phyloP scores from a whole-genome alignment of 2,797 vertebrate genomes.

The Rhabdomys pumilio region DNA sequence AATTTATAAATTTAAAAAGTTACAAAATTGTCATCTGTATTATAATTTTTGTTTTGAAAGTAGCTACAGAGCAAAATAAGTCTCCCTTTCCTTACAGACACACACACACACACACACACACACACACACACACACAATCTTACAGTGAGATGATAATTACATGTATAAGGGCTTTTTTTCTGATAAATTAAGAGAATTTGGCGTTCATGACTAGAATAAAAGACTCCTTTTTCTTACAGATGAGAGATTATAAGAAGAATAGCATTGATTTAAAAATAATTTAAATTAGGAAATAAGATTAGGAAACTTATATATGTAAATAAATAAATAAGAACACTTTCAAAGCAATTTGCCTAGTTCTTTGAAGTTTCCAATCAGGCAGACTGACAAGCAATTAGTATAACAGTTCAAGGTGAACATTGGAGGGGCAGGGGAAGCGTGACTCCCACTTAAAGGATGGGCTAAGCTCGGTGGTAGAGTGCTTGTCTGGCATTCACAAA shows the following conservation, averaged over 20 bases:
- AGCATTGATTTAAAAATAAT: not conserved
- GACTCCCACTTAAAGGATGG: not conserved
- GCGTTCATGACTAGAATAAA: conserved; percentile 17
- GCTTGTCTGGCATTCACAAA: not conserved
- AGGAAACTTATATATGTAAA: not conserved
- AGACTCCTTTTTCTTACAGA: not conserved
- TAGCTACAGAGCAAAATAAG: not conserved
- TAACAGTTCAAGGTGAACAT: not conserved
- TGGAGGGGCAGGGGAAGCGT: not conserved
- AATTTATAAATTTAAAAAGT: not conserved
- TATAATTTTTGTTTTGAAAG: conserved; percentile 18
- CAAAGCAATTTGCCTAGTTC: not conserved
- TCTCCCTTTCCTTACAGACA: not conserved
- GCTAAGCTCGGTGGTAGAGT: not conserved
- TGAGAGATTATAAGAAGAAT: conserved; percentile 5
- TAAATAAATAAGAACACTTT: not conserved
- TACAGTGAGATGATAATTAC: not conserved
- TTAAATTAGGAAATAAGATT: conserved; percentile 31
- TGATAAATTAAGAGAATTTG: conserved; percentile 35
- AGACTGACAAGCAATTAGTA: not conserved
- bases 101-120: not conserved
- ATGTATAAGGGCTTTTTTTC: not conserved
- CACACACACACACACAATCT: not conserved
- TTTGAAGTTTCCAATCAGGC: not conserved
- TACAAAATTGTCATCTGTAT: conserved; percentile 6